These are phyloP conservation scores for Protodeltote pygarga DNA, from an alignment of 2,888 invertebrate species.

Conservation along the genomic window DNA sequence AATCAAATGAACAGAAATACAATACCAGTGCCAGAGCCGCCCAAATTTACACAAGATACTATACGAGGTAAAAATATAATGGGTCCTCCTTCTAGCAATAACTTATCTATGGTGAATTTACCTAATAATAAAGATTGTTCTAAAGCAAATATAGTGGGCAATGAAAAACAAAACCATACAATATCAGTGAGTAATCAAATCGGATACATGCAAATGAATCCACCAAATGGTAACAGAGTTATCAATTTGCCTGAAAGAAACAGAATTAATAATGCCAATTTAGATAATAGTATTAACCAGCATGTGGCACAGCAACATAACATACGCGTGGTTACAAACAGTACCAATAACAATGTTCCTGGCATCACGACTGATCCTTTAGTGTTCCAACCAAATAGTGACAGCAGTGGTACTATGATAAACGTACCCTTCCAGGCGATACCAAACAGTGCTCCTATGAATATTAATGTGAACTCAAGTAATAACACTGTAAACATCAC, in stretches of 20 bases:
- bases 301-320: slow-evolving; percentile 82
- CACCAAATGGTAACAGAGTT: slow-evolving; percentile 77
- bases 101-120: slow-evolving; percentile 67
- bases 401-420: slow-evolving; percentile 79
- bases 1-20: slow-evolving; percentile 71
- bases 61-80: slow-evolving; percentile 79
- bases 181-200: slow-evolving; percentile 81
- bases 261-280: slow-evolving; percentile 69
- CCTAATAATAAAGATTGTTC: slow-evolving; percentile 73
- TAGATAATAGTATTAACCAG: slow-evolving; percentile 74
- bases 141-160: slow-evolving; percentile 73
- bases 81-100: slow-evolving; percentile 68
- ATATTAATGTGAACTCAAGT: slow-evolving; percentile 83
- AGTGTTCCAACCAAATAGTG: slow-evolving; percentile 77
- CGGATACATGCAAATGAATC: slow-evolving; percentile 82
- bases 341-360: slow-evolving; percentile 67
- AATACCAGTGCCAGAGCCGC: slow-evolving; percentile 70
- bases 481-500: slow-evolving; percentile 84
- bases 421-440: slow-evolving; percentile 84
- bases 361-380: slow-evolving; percentile 71
- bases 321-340: slow-evolving; percentile 81
- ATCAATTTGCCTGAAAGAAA: slow-evolving; percentile 82
- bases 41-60: slow-evolving; percentile 75
- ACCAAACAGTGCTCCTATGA: slow-evolving; percentile 84
- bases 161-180: slow-evolving; percentile 77